Evolutionary conservation across 2,888 invertebrate species (phyloP).

Genomic region (Dryomyza anilis): DNA sequence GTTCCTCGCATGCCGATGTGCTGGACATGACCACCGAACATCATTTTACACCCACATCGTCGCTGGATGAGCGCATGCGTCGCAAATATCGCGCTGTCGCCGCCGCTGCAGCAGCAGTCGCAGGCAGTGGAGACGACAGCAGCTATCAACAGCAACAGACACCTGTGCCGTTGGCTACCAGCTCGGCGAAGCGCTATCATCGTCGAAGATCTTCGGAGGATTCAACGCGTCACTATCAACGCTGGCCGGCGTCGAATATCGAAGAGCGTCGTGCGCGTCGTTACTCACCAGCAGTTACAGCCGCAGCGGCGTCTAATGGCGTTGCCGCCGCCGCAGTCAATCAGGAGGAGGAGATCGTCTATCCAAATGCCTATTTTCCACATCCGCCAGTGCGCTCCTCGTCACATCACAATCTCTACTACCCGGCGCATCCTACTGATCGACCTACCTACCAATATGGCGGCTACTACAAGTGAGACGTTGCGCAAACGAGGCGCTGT

Average conservation of each 20-base stretch:
- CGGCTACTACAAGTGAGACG: conserved; percentile 55
- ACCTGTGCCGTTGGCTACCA: conserved; percentile 29
- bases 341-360: conserved; percentile 36
- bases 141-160: conserved; percentile 42
- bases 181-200: conserved; percentile 48
- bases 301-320: too few relatives aligned
- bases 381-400: conserved; percentile 61
- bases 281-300: conserved; percentile 40
- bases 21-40: conserved; percentile 35
- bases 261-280: conserved; percentile 50
- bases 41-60: conserved; percentile 46
- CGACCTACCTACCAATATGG: conserved; percentile 60
- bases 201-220: conserved; percentile 54
- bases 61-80: conserved; percentile 49
- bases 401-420: conserved; percentile 69
- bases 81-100: conserved; percentile 42
- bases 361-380: conserved; percentile 37
- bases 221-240: conserved; percentile 49
- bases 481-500: not conserved
- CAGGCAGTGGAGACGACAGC: conserved; percentile 49
- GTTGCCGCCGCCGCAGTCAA: not conserved
- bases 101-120: not conserved
- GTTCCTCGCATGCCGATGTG: conserved; percentile 44
- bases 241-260: conserved; percentile 50
- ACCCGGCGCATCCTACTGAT: conserved; percentile 47